Percentiles rank a stretch among this genome's conserved stretches.
These are phyloP conservation scores for Muscicapa comitata DNA, from an alignment of 2,797 vertebrate genomes.

Conservation along the genomic window DNA sequence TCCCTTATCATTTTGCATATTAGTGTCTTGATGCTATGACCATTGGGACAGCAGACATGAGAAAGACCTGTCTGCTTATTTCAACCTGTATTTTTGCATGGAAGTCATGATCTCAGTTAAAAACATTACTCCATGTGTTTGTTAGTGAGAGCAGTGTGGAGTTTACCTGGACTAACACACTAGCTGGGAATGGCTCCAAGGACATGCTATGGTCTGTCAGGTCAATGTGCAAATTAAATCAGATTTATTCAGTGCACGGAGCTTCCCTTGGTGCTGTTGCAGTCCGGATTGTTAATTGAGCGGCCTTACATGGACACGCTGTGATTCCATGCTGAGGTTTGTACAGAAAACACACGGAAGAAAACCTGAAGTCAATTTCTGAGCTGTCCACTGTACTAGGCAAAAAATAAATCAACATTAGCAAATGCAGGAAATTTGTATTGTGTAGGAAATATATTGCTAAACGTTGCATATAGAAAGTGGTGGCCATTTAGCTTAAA, in stretches of 20 bases:
- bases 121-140: not conserved
- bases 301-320: not conserved
- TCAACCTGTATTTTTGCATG: not conserved
- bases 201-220: conserved; percentile 36
- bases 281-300: not conserved
- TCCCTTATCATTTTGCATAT: too few species aligned
- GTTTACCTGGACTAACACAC: not conserved
- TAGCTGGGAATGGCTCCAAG: conserved; percentile 22
- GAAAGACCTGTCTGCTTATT: not conserved
- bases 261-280: conserved; percentile 18
- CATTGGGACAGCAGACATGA: not conserved
- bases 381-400: not conserved
- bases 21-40: not conserved
- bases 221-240: conserved; percentile 51
- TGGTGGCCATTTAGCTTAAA: not conserved
- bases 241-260: not conserved
- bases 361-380: not conserved
- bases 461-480: not conserved
- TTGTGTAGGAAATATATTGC: not conserved
- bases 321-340: not conserved
- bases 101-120: not conserved
- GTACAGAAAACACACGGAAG: not conserved
- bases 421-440: not conserved
- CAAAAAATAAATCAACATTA: not conserved
- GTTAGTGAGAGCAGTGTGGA: not conserved